Base-by-base conservation (phyloP, 35 echinoderm and acorn worm genomes). In the Ophioderma brevispina region DNA sequence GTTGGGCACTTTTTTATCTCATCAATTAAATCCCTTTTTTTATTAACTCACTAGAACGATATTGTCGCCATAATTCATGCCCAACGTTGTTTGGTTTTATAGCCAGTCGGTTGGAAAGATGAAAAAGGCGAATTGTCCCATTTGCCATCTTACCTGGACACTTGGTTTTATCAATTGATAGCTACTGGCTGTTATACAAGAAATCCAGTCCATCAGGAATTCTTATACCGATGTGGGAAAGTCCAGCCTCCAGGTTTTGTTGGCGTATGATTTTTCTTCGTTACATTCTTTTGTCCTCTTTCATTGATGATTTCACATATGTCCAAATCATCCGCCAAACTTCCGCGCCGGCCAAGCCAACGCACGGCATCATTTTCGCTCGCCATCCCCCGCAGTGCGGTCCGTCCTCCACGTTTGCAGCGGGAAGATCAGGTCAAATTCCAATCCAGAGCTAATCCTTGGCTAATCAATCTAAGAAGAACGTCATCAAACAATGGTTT, bases 1-100 rank as follows among this genome's bases (percentile, higher is more conserved):
- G n/a, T 33, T 97, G 95, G 95, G 84, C 95, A 31, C 81, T n/a
- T 94, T 0, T 85, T 97, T 28, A 92, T 97, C 21, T 79, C 92
- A 13, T 97, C 95, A 6, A 88, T 79, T 37, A 81, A 91, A 17
- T 94, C 94, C 43, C 86, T 97, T n/a, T n/a, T 0, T 76, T 87
- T 17, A 83, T 75, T 38, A 94, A 94, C 32, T 94, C 95, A 18
- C 77, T 94, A 14, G 95, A 97, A 30, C 84, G 95, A 18, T 97
- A 89, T 70, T 89, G n/a, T 91, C 80, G 95, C 95, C 18, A n/a
- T n/a, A 90, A 42, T 46, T 97, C 0, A 82, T 84, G 84, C 95
- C 92, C 5, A 39, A 89, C n/a, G n/a, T n/a, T n/a, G n/a, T n/a
- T n/a, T n/a, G n/a, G 0, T 70, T 37, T 32, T 94, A 97, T 64